Percentiles rank a stretch among this genome's conserved stretches.
These are phyloP conservation scores for Galaxias olidus DNA, from an alignment of 2,797 vertebrate species.

Conservation along the genomic window DNA sequence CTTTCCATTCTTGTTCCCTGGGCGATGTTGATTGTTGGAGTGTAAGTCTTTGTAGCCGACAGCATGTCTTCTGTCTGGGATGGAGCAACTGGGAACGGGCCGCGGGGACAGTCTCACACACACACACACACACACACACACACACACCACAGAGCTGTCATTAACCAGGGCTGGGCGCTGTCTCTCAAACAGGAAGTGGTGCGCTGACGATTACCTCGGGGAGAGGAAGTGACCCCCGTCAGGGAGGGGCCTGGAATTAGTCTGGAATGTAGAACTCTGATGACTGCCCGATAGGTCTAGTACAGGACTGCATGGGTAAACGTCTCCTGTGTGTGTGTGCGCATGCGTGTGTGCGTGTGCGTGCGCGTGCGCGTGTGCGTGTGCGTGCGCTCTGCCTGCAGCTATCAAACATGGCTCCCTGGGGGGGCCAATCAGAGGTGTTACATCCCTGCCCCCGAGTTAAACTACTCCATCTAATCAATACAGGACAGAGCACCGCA, in stretches of 20 bases:
- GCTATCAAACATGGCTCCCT: no score
- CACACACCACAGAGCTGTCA: constrained; percentile 20
- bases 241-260: constrained; percentile 26
- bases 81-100: no score
- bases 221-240: constrained; percentile 54
- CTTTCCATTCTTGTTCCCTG: neutral
- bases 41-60: no score
- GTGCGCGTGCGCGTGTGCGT: constrained; percentile 17
- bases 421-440: no score
- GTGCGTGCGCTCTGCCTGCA: constrained; percentile 18
- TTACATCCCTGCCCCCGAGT: no score
- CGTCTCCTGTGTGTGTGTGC: constrained; percentile 15
- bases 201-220: constrained; percentile 52
- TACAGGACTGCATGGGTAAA: neutral
- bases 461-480: no score
- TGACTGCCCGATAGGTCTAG: constrained; percentile 29
- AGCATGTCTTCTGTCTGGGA: no score
- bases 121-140: neutral
- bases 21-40: no score
- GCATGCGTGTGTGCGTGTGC: constrained; percentile 19
- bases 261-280: constrained; percentile 45
- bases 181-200: constrained; percentile 62
- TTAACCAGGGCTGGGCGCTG: constrained; percentile 43
- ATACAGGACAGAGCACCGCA: no score
- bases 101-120: neutral